Conservation (phyloP, 2,888 invertebrate species). For the Matsumyia berberina region DNA sequence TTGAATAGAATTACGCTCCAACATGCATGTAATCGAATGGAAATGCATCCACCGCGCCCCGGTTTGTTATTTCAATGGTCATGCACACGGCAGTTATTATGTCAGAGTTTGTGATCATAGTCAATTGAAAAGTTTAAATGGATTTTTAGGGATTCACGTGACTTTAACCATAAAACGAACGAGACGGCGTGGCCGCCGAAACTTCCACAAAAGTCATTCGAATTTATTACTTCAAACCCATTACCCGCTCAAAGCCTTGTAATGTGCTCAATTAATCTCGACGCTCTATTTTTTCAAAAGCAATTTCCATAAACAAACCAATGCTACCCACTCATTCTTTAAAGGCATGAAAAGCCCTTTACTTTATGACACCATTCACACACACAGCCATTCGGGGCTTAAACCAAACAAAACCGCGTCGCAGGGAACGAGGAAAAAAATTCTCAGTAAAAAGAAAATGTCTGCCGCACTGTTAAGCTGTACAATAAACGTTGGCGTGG, state of each 20-base stretch:
- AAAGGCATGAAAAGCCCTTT: slow-evolving; percentile 62
- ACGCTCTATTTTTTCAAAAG: slow-evolving; percentile 16
- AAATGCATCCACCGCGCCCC: slow-evolving; percentile 22
- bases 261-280: slow-evolving; percentile 54
- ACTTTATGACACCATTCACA: slow-evolving; percentile 68
- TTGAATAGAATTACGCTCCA: slow-evolving; percentile 65
- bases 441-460: slow-evolving; percentile 34
- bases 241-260: slow-evolving; percentile 17
- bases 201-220: slow-evolving; percentile 11
- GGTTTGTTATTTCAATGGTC: slow-evolving; percentile 42
- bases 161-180: background rate
- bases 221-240: slow-evolving; percentile 30
- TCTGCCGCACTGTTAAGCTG: slow-evolving; percentile 68
- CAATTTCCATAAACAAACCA: slow-evolving; percentile 36
- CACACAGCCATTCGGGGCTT: slow-evolving; percentile 44
- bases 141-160: background rate
- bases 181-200: background rate
- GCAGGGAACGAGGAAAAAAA: slow-evolving; percentile 8
- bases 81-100: slow-evolving; percentile 1
- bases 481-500: slow-evolving; percentile 70
- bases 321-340: slow-evolving; percentile 30
- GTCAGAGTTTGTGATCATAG: background rate
- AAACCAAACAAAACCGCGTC: slow-evolving; percentile 69
- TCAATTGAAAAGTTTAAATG: background rate
- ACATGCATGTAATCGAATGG: slow-evolving; percentile 71